These are phyloP conservation scores for Ceryle rudis DNA, from an alignment of 2,797 vertebrate species.

Conservation along the genomic window DNA sequence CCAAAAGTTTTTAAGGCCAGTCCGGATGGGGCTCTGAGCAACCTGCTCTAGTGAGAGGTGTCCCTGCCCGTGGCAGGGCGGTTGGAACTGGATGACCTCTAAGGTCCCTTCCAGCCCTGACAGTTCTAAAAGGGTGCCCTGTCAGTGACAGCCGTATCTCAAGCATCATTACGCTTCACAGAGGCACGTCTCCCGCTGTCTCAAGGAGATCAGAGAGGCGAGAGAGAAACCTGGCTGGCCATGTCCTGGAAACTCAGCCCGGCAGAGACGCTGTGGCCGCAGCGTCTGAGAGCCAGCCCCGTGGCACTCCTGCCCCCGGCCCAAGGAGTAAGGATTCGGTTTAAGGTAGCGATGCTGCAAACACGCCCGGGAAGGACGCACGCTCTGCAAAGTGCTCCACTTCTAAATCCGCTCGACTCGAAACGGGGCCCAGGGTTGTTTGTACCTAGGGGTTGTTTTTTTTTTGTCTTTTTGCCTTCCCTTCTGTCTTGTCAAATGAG, in stretches of 20 bases:
- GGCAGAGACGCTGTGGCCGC: fast-evolving
- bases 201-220: background rate
- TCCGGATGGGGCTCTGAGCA: too few species aligned
- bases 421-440: background rate
- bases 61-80: too few species aligned
- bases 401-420: background rate
- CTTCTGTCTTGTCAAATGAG: background rate
- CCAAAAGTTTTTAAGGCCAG: too few species aligned
- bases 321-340: fast-evolving
- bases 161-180: background rate
- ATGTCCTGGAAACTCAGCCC: background rate
- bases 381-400: background rate
- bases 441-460: background rate
- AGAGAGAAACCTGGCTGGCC: background rate
- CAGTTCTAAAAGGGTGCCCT: background rate
- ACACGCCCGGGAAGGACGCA: background rate
- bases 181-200: background rate
- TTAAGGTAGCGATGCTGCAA: background rate
- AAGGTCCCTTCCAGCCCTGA: too few species aligned
- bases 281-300: fast-evolving
- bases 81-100: too few species aligned
- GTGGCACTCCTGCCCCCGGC: background rate
- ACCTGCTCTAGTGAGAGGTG: too few species aligned
- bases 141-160: background rate
- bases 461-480: background rate